A percentile compares a stretch with the other conserved stretches of the same genome.
These are phyloP conservation scores for Ichneumoninae sp. DNA, from an alignment of 2,888 invertebrate species.

Conservation along the genomic window DNA sequence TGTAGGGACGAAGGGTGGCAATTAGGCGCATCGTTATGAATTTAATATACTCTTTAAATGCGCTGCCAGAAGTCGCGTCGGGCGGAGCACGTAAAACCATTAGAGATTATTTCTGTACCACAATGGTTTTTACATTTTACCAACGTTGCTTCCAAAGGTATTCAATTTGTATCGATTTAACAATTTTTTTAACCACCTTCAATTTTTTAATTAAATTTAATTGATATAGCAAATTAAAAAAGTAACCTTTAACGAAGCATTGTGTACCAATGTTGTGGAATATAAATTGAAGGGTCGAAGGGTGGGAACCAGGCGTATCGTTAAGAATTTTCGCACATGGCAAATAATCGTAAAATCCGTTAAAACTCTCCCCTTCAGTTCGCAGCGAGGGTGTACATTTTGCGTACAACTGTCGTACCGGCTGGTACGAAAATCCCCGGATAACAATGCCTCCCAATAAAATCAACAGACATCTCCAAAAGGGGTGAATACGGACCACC, in stretches of 20 bases:
- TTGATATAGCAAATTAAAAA: neutral
- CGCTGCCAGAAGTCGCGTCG: slow-evolving; percentile 36
- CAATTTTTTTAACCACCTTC: too few species aligned
- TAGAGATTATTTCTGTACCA: neutral
- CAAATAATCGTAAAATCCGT: neutral
- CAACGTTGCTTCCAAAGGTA: too few species aligned
- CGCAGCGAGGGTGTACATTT: neutral
- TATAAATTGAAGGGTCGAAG: neutral
- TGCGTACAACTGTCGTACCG: slow-evolving; percentile 28
- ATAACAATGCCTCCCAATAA: slow-evolving; percentile 12
- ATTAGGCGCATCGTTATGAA: neutral
- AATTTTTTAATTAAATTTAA: too few species aligned
- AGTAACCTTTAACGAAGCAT: neutral
- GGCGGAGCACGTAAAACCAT: neutral
- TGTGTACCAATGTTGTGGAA: neutral
- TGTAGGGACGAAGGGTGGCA: neutral
- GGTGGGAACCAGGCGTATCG: neutral
- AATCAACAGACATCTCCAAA: slow-evolving; percentile 18
- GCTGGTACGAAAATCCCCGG: slow-evolving; percentile 30
- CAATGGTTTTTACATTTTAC: too few species aligned
- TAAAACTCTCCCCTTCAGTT: neutral
- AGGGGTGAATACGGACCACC: neutral
- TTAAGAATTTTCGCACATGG: slow-evolving; percentile 18
- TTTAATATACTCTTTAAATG: slow-evolving; percentile 58
- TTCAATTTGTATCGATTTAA: too few species aligned